Evolutionary conservation across 1,140 invertebrate species (phyloP), one percentile per base, ranked within the genome.

Genomic region (Ceratina calcarata): DNA sequence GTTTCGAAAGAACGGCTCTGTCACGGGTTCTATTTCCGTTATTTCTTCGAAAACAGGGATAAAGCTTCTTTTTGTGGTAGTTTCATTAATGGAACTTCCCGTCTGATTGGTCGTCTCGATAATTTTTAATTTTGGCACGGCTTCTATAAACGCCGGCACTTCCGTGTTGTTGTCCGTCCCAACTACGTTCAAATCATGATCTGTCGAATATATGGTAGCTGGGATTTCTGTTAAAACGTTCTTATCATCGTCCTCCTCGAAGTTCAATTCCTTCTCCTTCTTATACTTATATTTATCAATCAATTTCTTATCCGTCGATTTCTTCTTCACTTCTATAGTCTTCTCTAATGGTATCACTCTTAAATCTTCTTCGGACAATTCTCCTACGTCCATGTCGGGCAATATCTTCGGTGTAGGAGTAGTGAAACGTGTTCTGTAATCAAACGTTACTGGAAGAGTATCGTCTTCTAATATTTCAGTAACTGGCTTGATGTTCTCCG

Each of bases 41-140:
- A 92, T 85, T 32, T 90, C 87, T 78, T 92, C 91, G 6, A 90
- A 90, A 15, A 93, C 92, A 22, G 92, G 92, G 78, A 92, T 93
- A 37, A 90, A 83, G 8, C 77, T 90, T 67, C 84, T 86, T 16
- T 81, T 86, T 2, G 57, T 16, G 58, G 69, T 58, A 58, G 65
- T 64, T 18, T 18, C 49, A 45, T 77, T 67, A 62, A 69, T 66
- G 1, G 12, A 8, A 68, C 0, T 16, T 15, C 27, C 24, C 20
- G 67, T 81, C 18, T 81, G 45, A 37, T 86, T 78, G 10, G 24
- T 24, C 10, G 49, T 27, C 8, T 71, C 80, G 1, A 70, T 68
- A 16, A 83, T 85, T 37, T 82, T 88, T 45, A 82, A 22, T 27
- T 78, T 79, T 13, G 86, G 78, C 60, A 86, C 65, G 7, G 78